Percentiles rank a stretch among this genome's conserved stretches.
phyloP scores from a whole-genome alignment of 2,888 invertebrate genomes.

The Fabriciana adippe region DNA sequence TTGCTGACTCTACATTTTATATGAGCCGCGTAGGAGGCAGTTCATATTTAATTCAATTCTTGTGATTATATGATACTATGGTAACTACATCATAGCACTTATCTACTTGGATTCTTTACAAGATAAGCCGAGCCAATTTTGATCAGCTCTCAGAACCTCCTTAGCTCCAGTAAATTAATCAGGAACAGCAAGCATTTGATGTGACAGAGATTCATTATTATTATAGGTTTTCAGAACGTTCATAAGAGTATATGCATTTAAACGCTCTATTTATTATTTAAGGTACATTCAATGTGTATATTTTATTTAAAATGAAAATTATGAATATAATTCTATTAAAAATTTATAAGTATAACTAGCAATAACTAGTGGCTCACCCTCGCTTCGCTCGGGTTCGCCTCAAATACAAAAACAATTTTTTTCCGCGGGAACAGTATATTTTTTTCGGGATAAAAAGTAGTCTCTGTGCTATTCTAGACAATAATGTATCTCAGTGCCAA shows the following conservation, averaged over 20 bases:
- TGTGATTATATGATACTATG: slow-evolving; percentile 41
- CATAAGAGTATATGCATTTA: slow-evolving; percentile 22
- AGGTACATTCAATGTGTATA: slow-evolving; percentile 21
- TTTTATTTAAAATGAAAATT: not conserved
- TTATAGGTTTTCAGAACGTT: slow-evolving; percentile 41
- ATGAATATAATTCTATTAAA: too few species aligned
- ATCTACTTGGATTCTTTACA: slow-evolving; percentile 48
- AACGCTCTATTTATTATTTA: slow-evolving; percentile 12
- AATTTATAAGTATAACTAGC: too few species aligned
- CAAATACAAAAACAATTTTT: too few species aligned
- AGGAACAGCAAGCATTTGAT: slow-evolving; percentile 60
- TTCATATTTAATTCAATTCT: not conserved
- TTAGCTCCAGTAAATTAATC: slow-evolving; percentile 66
- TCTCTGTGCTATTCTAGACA: too few species aligned
- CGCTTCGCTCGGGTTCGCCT: too few species aligned
- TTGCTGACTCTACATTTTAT: too few species aligned
- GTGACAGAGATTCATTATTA: slow-evolving; percentile 55
- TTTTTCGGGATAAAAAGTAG: too few species aligned
- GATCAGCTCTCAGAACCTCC: slow-evolving; percentile 50
- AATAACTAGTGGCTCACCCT: too few species aligned
- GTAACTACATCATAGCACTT: slow-evolving; percentile 55
- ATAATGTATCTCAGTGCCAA: too few species aligned
- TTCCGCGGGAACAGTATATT: too few species aligned
- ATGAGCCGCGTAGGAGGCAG: not conserved
- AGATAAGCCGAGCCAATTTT: slow-evolving; percentile 68